Evolutionary conservation across 30 jellyfish, hydroid and myxozoan genomes (phyloP), one percentile per base, ranked within the genome.

Genomic region (Aurelia sp.): DNA sequence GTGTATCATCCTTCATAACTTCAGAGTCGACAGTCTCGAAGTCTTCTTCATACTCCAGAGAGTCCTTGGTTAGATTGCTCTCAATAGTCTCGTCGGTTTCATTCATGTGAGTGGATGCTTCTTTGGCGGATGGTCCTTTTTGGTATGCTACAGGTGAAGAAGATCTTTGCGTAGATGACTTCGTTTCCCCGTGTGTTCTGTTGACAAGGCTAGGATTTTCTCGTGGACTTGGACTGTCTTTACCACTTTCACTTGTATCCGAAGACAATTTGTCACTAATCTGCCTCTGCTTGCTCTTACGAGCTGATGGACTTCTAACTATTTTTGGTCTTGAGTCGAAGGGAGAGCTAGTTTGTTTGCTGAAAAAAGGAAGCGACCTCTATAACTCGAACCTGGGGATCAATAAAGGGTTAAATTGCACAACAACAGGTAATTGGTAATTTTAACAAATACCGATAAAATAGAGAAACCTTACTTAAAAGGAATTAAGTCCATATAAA

Each of bases 291-390:
- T 79, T 87, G 70, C 33, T 41, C 66, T 87, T 87, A 23, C 96
- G 90, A 77, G 91, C 96, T 9, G 96, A 87, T 16, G 96, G 96
- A 50, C 90, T 87, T 70, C 96, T 78, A 3, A 86, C 96, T 31
- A 87, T 74, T 23, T 62, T 78, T 13, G 96, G 96, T 69, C 90
- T 82, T 41, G 96, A 87, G 53, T 87, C 96, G 62, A 87, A 87
- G 13, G 96, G 96, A 15, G 96, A 87, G 17, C 37, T 61, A 11
- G 41, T 41, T 44, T 67, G 69, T 67, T 66, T 74, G 67, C 90
- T 67, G 51, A 23, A 74, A 74, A 51, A 21, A 4, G 10, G 13
- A 18, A 66, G 47, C 10, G 3, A 19, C 10, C 22, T 30, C 23
- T 20, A 5, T 18, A 64, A 13, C 31, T 27, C 41, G 3, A 64